Evolutionary conservation across 2,113 vertebrate genomes (phyloP).

Genomic region (Rhegmatorhina hoffmannsi): DNA sequence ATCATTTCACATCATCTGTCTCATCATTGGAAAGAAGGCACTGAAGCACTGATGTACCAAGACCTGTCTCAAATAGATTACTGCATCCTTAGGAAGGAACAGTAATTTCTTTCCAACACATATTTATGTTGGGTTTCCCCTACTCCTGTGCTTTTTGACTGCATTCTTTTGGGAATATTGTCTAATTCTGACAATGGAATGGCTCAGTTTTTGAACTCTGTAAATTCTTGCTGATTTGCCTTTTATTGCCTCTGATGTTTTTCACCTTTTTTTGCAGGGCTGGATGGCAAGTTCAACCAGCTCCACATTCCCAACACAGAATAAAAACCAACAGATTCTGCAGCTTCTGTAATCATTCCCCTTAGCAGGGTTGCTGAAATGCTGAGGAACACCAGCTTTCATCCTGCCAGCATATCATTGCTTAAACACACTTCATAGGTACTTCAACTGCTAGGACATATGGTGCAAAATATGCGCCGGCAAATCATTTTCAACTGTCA

Average conservation of each 20-base stretch:
- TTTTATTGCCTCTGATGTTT: neutral
- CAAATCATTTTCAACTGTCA: neutral
- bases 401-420: neutral
- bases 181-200: neutral
- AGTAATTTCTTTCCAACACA: neutral
- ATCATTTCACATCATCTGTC: conserved; percentile 21
- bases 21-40: conserved; percentile 35
- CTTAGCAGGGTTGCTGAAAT: neutral
- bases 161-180: neutral
- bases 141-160: rapidly evolving
- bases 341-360: neutral
- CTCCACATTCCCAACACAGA: neutral
- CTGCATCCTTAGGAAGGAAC: neutral
- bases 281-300: neutral
- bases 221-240: neutral
- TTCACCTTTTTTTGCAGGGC: neutral
- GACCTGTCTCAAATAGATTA: conserved; percentile 39
- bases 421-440: conserved; percentile 10
- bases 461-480: neutral
- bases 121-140: neutral
- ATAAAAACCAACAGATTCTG: neutral
- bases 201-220: neutral
- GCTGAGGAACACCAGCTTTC: neutral
- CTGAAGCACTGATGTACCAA: neutral
- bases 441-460: conserved; percentile 15